Conservation (phyloP, 2,797 vertebrate species). For the Lophotriccus pileatus region DNA sequence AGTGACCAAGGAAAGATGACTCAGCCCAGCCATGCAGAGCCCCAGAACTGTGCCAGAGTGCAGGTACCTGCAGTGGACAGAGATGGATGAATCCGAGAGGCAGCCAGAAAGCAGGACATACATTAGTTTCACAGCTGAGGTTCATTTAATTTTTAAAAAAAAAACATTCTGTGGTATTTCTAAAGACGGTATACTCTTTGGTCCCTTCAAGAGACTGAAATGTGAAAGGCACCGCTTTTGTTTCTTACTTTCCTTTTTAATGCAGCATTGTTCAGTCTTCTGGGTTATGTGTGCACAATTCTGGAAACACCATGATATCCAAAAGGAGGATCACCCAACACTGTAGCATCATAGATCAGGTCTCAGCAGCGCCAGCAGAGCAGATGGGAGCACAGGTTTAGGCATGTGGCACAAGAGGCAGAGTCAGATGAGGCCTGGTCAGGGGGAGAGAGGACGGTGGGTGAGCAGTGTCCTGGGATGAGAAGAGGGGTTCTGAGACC, state of each 20-base stretch:
- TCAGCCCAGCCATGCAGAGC: neutral
- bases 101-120: neutral
- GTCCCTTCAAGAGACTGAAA: neutral
- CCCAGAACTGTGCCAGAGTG: neutral
- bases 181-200: neutral
- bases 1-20: neutral
- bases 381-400: neutral
- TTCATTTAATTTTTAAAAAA: neutral
- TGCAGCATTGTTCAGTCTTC: neutral
- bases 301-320: neutral
- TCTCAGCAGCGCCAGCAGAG: neutral
- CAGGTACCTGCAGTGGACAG: neutral
- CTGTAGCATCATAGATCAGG: neutral
- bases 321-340: neutral
- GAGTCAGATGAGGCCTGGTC: neutral
- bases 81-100: neutral
- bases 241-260: neutral
- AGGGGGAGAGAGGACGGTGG: neutral
- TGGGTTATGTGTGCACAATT: fast-evolving
- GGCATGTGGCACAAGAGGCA: neutral
- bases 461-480: neutral
- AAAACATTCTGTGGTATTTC: neutral
- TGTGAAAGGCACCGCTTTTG: neutral
- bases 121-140: neutral
- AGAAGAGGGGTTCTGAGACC: neutral